Conservation (phyloP, 2,888 invertebrate species). For the Hyposoter dolosus region DNA sequence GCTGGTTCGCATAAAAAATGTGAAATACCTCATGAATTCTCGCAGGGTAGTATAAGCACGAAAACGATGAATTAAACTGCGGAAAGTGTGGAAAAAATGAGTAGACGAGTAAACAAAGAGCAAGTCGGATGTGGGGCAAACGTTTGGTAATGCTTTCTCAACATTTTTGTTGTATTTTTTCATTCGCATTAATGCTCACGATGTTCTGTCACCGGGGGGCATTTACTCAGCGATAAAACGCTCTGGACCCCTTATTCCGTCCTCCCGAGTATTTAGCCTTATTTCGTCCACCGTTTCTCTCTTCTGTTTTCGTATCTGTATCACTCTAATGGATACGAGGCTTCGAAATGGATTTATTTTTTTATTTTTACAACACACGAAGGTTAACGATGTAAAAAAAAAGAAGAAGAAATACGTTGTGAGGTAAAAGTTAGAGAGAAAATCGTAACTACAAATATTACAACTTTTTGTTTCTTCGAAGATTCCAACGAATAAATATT, state of each 20-base stretch:
- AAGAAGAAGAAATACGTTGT: not conserved
- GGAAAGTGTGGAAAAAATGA: constrained; percentile 8
- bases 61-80: not conserved
- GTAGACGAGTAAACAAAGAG: constrained; percentile 9
- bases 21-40: not conserved
- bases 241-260: constrained; percentile 15
- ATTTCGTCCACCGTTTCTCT: constrained; percentile 22
- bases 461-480: not conserved
- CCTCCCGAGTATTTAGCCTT: constrained; percentile 17
- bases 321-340: constrained; percentile 24
- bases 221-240: constrained; percentile 46
- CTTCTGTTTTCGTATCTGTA: constrained; percentile 20
- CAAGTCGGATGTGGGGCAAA: constrained; percentile 47
- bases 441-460: not conserved
- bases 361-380: constrained; percentile 28
- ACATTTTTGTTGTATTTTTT: constrained; percentile 48
- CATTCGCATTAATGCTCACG: constrained; percentile 54
- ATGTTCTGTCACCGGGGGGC: constrained; percentile 55
- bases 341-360: constrained; percentile 26
- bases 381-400: not conserved
- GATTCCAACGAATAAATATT: not conserved
- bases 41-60: not conserved
- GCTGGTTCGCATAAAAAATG: not conserved
- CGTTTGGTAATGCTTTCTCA: constrained; percentile 47
- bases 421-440: not conserved